Percentiles rank a stretch among this genome's conserved stretches.
Conservation (phyloP, 2,888 invertebrate species). For the Diogma glabrata region DNA sequence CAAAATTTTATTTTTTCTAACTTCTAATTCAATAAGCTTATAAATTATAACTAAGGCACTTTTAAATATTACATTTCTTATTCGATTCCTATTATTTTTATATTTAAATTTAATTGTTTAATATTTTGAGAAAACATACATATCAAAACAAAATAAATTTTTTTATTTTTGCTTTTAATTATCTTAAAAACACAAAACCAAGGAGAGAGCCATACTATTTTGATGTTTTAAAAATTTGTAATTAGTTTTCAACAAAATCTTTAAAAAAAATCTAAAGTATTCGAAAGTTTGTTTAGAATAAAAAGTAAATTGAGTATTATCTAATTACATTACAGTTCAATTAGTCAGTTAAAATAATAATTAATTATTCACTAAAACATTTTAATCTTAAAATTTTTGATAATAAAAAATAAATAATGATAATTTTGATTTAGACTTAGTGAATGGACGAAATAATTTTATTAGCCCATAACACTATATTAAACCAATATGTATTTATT, state of each 20-base stretch:
- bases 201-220: conserved; percentile 2
- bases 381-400: too few relatives aligned
- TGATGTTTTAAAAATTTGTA: background rate
- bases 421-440: conserved; percentile 5
- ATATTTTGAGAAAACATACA: conserved; percentile 5
- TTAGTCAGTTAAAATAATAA: too few relatives aligned
- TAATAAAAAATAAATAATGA: conserved; percentile 5
- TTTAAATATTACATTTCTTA: background rate
- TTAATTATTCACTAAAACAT: too few relatives aligned
- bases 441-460: too few relatives aligned
- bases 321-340: too few relatives aligned
- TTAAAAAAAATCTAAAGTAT: conserved; percentile 1
- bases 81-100: conserved; percentile 2
- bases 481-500: too few relatives aligned
- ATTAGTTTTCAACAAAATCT: conserved; percentile 2
- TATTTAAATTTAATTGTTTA: too few relatives aligned
- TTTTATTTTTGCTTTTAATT: conserved; percentile 1
- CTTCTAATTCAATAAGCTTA: conserved; percentile 5
- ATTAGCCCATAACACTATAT: too few relatives aligned
- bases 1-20: conserved; percentile 5
- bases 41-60: conserved; percentile 8
- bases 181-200: background rate
- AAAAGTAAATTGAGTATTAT: conserved; percentile 6
- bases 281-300: conserved; percentile 2
- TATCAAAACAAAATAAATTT: too few relatives aligned